Conservation (phyloP, 2,113 vertebrate species). For the Orthonyx spaldingii region DNA sequence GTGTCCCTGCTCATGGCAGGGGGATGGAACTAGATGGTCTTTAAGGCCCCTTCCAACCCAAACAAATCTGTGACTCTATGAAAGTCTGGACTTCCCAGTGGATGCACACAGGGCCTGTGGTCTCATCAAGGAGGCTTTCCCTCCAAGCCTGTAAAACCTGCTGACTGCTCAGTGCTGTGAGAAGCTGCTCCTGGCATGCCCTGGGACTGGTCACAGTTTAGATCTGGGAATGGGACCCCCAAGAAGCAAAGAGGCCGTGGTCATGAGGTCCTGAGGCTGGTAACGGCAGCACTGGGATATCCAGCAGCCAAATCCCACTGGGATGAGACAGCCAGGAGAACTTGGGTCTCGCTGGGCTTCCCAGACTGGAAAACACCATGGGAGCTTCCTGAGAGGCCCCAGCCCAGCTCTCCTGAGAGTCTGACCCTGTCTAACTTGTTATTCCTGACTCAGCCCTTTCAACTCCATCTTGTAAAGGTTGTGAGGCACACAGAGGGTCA, state of each 20-base stretch:
- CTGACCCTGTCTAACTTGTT: neutral
- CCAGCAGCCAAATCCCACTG: neutral
- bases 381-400: neutral
- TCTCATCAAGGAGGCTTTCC: neutral
- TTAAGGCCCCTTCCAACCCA: neutral
- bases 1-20: neutral
- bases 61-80: neutral
- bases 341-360: neutral
- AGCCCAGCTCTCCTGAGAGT: neutral
- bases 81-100: neutral
- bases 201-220: neutral
- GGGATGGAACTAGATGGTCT: neutral
- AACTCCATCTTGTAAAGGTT: conserved; percentile 4
- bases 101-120: neutral
- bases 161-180: neutral
- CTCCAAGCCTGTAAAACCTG: neutral
- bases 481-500: conserved; percentile 15
- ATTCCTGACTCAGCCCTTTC: neutral
- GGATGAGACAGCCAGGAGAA: accelerated
- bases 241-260: neutral
- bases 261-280: neutral
- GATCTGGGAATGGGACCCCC: neutral
- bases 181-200: neutral
- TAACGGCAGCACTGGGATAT: neutral
- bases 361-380: neutral